Evolutionary conservation across 2,113 vertebrate genomes (phyloP).

Genomic region (Ctenodactylus gundi): DNA sequence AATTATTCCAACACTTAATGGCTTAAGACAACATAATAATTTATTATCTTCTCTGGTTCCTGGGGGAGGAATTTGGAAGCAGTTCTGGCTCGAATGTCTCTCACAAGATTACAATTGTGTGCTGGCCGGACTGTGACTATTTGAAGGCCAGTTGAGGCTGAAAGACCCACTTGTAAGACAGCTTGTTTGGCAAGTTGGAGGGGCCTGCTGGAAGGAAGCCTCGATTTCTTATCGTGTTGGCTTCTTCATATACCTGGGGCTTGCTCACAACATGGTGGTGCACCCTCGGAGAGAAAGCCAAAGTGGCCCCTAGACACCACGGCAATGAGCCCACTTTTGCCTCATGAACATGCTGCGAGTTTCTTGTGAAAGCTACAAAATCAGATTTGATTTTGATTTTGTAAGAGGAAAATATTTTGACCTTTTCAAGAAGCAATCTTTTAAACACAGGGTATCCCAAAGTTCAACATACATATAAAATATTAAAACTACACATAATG

Average conservation of each 20-base stretch:
- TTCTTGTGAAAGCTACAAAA: not conserved
- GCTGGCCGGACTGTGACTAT: not conserved
- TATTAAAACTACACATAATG: too few relatives aligned
- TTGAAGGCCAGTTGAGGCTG: not conserved
- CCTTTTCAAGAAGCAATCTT: slow-evolving; percentile 29
- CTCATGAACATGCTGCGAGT: not conserved
- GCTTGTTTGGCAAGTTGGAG: not conserved
- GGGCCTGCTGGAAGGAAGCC: not conserved
- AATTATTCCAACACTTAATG: not conserved
- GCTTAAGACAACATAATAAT: not conserved
- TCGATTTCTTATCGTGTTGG: not conserved
- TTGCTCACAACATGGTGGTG: not conserved
- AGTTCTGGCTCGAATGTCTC: not conserved
- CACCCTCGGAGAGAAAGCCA: not conserved
- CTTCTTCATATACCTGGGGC: not conserved
- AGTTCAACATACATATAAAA: too few relatives aligned
- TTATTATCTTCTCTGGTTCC: not conserved
- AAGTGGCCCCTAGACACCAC: not conserved
- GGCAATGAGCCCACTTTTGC: not conserved
- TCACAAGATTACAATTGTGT: not conserved
- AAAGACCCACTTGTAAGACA: not conserved
- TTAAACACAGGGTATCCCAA: too few relatives aligned
- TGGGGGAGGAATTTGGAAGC: not conserved
- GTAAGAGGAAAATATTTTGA: slow-evolving; percentile 16
- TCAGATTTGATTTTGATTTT: not conserved